Percentiles rank a stretch among this genome's conserved stretches.
Conservation (phyloP, 2,888 invertebrate species). For the Argyra leucocephala region DNA sequence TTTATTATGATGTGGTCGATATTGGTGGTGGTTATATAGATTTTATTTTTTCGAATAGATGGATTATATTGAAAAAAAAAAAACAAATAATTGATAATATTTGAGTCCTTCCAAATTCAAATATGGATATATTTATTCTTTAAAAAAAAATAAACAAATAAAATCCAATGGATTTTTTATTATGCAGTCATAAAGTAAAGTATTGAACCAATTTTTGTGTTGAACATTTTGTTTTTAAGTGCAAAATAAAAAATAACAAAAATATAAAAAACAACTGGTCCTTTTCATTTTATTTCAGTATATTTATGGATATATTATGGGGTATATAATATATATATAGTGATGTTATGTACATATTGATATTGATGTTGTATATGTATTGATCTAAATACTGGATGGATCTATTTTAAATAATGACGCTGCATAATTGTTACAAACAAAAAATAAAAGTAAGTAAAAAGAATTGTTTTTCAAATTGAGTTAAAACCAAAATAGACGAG, state of each 20-base stretch:
- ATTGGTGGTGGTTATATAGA: neutral
- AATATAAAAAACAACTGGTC: no score
- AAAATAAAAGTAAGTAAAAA: neutral
- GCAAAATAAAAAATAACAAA: no score
- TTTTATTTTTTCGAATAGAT: no score
- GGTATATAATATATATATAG: no score
- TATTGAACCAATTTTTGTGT: neutral
- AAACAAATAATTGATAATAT: neutral
- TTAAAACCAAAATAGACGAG: no score
- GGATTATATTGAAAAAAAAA: neutral
- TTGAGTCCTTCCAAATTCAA: neutral
- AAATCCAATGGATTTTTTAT: constrained; percentile 3
- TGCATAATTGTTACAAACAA: neutral
- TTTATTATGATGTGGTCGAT: neutral
- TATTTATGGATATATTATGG: no score
- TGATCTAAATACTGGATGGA: neutral
- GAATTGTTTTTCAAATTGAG: no score
- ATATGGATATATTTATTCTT: neutral
- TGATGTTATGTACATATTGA: no score
- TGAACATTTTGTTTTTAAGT: neutral
- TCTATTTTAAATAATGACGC: neutral
- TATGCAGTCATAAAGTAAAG: neutral
- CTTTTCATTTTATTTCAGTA: neutral
- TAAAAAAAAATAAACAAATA: neutral
- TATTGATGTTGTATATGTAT: neutral